These are phyloP conservation scores for Hiodon tergisus DNA, from an alignment of 2,113 vertebrate species.

Conservation along the genomic window DNA sequence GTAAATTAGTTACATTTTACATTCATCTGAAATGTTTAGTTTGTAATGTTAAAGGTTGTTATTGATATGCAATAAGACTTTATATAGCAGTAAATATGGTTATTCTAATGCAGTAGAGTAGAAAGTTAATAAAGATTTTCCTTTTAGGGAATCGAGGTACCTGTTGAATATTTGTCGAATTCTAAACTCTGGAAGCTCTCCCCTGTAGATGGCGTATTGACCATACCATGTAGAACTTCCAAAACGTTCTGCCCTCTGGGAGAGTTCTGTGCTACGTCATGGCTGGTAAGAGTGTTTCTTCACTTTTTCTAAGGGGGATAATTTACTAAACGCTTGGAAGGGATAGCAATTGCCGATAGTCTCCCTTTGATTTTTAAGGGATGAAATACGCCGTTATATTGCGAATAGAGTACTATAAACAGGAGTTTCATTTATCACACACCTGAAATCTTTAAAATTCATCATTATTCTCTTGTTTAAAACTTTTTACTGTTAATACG, in stretches of 20 bases:
- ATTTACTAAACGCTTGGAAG: conserved; percentile 21
- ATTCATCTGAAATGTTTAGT: too few species aligned
- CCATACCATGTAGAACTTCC: background rate
- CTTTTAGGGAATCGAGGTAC: background rate
- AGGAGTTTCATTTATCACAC: conserved; percentile 24
- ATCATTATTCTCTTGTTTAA: background rate
- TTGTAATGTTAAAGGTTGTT: too few species aligned
- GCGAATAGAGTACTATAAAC: conserved; percentile 17
- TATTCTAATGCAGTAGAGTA: too few species aligned
- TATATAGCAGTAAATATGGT: too few species aligned
- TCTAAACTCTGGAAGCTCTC: background rate
- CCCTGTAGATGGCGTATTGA: conserved; percentile 32
- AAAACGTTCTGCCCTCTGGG: conserved; percentile 27
- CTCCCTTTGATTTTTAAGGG: conserved; percentile 17
- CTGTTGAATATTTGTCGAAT: background rate
- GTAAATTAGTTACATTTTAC: too few species aligned
- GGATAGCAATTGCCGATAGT: conserved; percentile 16
- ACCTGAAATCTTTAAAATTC: conserved; percentile 29
- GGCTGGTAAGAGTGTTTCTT: conserved; percentile 21
- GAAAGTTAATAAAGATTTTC: background rate
- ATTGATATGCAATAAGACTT: too few species aligned
- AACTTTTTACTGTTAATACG: conserved; percentile 7
- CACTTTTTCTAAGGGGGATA: conserved; percentile 19
- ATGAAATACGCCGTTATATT: conserved; percentile 39
- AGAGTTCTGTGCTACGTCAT: conserved; percentile 33